Base-by-base conservation (phyloP, 2,888 invertebrate species). In the Notocelia uddmanniana region DNA sequence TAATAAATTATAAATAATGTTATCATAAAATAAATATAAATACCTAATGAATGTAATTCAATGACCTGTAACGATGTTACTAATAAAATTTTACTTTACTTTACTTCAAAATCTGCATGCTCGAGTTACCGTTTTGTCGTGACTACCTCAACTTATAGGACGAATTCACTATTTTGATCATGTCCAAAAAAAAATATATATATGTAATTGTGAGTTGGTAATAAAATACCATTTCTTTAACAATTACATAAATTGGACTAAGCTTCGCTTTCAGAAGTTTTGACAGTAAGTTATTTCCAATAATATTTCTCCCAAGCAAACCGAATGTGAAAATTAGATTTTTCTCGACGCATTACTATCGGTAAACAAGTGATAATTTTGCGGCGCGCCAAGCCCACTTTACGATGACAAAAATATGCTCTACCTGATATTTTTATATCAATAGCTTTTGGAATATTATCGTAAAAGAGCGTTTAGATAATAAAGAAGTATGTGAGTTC, bases 351-450 rank as follows among this genome's bases (percentile, higher is more conserved):
- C 60, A 67, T 60, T 66, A 41, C n/a, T n/a, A 19, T 48, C 59
- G 55, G 60, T 72, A 68, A 72, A 72, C 72, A 72, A 72, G 72
- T 62, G 55, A 68, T 68, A 72, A 72, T 72, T 72, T 62, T 50
- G 50, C 26, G 60, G 72, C 21, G 67, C 67, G 41, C 45, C 26
- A 59, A 50, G 62, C 48, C 60, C 57, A 50, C 62, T 72, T 72
- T 72, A 72, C 26, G 72, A 62, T 57, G 50, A 62, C 62, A 48
- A 62, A 68, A 72, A 68, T 72, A 62, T 72, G 67, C 68, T 31
- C 37, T 66, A 59, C 63, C 59, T 57, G 72, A 72, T 68, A 72
- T 62, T 68, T 70, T 72, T 72, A 72, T 54, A 68, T 50, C 48
- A 45, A 15, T 34, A 62, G 67, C 72, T 72, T 67, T 72, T 62